phyloP scores from a whole-genome alignment of 2,888 invertebrate species.

The Xanthia icteritia region DNA sequence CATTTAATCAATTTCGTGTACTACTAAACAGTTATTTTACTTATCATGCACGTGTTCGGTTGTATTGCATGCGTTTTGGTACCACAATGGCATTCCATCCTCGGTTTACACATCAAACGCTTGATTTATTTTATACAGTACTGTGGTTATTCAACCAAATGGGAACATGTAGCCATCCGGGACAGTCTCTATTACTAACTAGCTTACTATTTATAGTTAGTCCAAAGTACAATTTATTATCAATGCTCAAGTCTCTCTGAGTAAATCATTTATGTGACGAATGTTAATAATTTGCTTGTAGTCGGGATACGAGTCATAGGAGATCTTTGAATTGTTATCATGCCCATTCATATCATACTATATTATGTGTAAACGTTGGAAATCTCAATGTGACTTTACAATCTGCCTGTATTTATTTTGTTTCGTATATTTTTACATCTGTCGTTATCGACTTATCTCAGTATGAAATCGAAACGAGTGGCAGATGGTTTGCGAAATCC shows the following conservation, averaged over 20 bases:
- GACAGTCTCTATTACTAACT: slow-evolving; percentile 29
- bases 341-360: slow-evolving; percentile 3
- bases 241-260: slow-evolving; percentile 37
- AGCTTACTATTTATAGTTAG: slow-evolving; percentile 48
- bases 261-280: slow-evolving; percentile 36
- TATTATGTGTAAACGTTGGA: not conserved
- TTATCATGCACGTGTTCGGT: slow-evolving; percentile 65
- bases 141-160: slow-evolving; percentile 55
- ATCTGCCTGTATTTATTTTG: slow-evolving; percentile 28
- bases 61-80: slow-evolving; percentile 54
- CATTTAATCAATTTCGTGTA: slow-evolving; percentile 39
- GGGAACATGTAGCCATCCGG: slow-evolving; percentile 29
- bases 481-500: slow-evolving; percentile 65
- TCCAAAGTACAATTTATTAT: slow-evolving; percentile 65
- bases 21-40: slow-evolving; percentile 37
- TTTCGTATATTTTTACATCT: slow-evolving; percentile 52
- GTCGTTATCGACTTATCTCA: slow-evolving; percentile 57
- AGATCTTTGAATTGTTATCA: slow-evolving; percentile 24
- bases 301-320: not conserved
- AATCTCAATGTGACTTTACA: slow-evolving; percentile 41
- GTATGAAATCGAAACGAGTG: slow-evolving; percentile 60
- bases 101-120: slow-evolving; percentile 54
- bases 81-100: slow-evolving; percentile 61
- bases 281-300: slow-evolving; percentile 27
- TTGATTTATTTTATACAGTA: slow-evolving; percentile 46